Base-by-base conservation (phyloP, 2,797 vertebrate species). In the Acanthis flammea region DNA sequence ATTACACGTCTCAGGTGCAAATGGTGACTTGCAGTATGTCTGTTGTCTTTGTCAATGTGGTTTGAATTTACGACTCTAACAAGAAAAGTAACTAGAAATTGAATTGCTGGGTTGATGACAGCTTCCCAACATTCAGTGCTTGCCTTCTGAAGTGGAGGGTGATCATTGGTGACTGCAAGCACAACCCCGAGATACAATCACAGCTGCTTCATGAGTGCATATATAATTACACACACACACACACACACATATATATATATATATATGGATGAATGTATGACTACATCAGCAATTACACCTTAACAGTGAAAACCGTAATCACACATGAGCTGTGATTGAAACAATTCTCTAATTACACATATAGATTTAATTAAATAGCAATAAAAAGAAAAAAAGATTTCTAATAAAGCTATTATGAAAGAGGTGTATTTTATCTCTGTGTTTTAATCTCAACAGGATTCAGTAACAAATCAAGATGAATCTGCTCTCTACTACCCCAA, bases 31-130 rank as follows among this genome's bases (percentile, higher is more conserved):
- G 44, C 61, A 94, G 33, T 54, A 68, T 11, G 44, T 72, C 88
- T 89, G 60, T 13, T 51, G 44, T 54, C 57, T 77, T 82, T 61
- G 47, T 10, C 62, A 83, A 83, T 67, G 39, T 68, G 50, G 70
- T 88, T 94, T 94, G 73, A 95, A 94, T 92, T 89, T 91, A 66
- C 12, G 23, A 24, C 48, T 68, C 68, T 48, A 44, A 80, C 51
- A 68, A 68, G 28, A 78, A 68, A 91, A 90, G 47, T 50, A 80
- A 61, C 53, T n/a, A 47, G 65, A 92, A 91, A 22, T 53, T 79
- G 42, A 60, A 51, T 35, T 76, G 51, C 60, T 79, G 51, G 63
- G 19, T 30, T 89, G 63, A 35, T 45, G 74, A 42, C 55, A 82
- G 33, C 44, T 90, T 55, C 48, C 24, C 58, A 47, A 7, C 19